Base-by-base conservation (phyloP, 2,113 vertebrate species). In the Pampusana beccarii region DNA sequence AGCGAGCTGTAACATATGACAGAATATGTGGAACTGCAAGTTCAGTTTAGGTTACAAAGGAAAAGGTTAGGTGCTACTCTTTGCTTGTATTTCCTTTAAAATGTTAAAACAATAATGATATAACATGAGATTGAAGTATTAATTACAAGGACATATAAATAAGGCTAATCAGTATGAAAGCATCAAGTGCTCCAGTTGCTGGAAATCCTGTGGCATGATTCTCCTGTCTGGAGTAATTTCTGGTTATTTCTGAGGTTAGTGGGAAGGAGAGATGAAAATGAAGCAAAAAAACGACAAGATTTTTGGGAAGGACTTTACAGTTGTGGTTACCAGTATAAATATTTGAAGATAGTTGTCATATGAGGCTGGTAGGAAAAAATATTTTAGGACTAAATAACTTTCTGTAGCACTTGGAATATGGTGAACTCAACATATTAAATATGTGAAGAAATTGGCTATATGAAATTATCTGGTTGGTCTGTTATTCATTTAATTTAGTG, bases 331-430 rank as follows among this genome's bases (percentile, higher is more conserved):
- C n/a, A 36, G 5, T 48, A 16, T 9, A 24, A 15, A 11, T 79
- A 11, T 78, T 79, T 84, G 44, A 86, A 91, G 31, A 40, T 48
- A 48, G 5, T 67, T 86, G 33, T 56, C 17, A 33, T 36, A n/a
- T 1, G 0, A 65, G 14, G 3, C 25, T 66, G 11, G 14, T 69
- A 36, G 34, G 36, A 62, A 56, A 73, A 70, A 62, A 7, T 16
- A 6, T 25, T 65, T 78, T 44, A 58, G 10, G 17, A 28, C 61
- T 81, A 65, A 95, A 11, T 78, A 9, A 5, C 16, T 85, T 50
- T 40, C 0, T 1, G 3, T 70, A 78, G 38, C 13, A 16, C 3
- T 86, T 82, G 6, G 48, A 57, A 38, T 20, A 16, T 1, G 1
- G 5, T 6, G 90, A 58, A 31, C 18, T 77, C 7, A 88, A 2